phyloP scores from a whole-genome alignment of 2,113 vertebrate species.

The Himantopus leucocephalus region DNA sequence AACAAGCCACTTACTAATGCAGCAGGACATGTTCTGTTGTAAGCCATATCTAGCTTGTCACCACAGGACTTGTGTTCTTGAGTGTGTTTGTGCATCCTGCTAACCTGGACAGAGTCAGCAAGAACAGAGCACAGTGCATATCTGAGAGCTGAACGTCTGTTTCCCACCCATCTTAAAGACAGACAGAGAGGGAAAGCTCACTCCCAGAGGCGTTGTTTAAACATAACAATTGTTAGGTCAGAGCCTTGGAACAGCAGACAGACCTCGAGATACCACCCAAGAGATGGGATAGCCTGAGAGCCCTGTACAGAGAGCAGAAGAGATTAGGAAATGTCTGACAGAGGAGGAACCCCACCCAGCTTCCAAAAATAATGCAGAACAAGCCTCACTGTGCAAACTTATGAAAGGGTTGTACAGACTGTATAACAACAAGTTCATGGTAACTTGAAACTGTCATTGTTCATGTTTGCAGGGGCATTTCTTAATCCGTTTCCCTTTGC shows the following conservation, averaged over 20 bases:
- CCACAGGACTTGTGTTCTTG: neutral
- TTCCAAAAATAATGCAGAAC: slow-evolving; percentile 39
- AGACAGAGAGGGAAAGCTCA: neutral
- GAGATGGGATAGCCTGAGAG: neutral
- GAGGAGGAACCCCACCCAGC: neutral
- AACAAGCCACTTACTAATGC: neutral
- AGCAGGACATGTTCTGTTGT: neutral
- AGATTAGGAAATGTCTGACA: neutral
- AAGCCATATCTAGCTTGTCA: neutral
- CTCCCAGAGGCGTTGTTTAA: neutral
- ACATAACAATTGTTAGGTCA: neutral
- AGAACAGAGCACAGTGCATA: neutral
- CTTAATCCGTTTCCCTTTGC: neutral
- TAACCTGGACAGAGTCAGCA: slow-evolving; percentile 10
- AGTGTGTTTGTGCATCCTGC: neutral
- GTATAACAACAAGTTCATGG: neutral
- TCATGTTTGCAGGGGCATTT: neutral
- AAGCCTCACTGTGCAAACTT: neutral
- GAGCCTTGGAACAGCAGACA: slow-evolving; percentile 2
- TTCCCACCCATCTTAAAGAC: neutral
- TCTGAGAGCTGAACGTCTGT: neutral
- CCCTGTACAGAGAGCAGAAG: neutral
- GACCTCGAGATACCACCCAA: slow-evolving; percentile 23
- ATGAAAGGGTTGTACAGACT: neutral
- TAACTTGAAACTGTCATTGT: neutral